Evolutionary conservation across 2,888 invertebrate genomes (phyloP).

Genomic region (Eupeodes latifasciatus): DNA sequence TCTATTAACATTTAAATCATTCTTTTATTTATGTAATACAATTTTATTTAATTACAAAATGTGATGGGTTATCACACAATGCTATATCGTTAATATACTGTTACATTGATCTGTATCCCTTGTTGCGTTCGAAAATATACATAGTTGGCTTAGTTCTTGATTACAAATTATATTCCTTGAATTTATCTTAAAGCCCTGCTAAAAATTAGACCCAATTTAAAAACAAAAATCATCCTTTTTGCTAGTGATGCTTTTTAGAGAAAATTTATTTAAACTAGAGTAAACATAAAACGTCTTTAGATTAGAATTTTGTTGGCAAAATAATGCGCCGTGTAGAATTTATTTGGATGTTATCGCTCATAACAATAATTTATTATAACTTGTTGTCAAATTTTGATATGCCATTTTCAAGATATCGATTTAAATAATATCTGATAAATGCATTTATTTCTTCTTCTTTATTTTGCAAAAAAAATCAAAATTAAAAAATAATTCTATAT

Average conservation of each 20-base stretch:
- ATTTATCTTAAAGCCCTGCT: constrained; percentile 17
- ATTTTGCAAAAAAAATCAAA: constrained; percentile 71
- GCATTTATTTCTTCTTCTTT: constrained; percentile 75
- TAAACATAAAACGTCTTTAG: background rate
- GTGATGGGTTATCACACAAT: background rate
- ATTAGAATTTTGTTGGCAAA: constrained; percentile 61
- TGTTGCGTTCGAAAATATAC: background rate
- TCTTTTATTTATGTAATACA: background rate
- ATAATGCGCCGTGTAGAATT: constrained; percentile 39
- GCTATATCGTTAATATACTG: background rate
- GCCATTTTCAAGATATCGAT: constrained; percentile 52
- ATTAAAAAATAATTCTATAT: constrained; percentile 59
- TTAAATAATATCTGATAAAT: constrained; percentile 68
- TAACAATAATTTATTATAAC: constrained; percentile 29
- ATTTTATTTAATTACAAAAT: background rate
- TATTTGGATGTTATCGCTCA: constrained; percentile 66
- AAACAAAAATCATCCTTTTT: constrained; percentile 25
- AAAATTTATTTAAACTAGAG: background rate
- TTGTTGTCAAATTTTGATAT: constrained; percentile 61
- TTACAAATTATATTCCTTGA: background rate
- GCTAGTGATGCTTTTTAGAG: constrained; percentile 51
- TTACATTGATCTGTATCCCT: constrained; percentile 2
- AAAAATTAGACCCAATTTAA: constrained; percentile 24
- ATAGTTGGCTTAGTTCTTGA: constrained; percentile 2
- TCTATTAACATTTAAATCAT: background rate